Conservation (phyloP, 2,113 vertebrate species). For the Jacana jacana region DNA sequence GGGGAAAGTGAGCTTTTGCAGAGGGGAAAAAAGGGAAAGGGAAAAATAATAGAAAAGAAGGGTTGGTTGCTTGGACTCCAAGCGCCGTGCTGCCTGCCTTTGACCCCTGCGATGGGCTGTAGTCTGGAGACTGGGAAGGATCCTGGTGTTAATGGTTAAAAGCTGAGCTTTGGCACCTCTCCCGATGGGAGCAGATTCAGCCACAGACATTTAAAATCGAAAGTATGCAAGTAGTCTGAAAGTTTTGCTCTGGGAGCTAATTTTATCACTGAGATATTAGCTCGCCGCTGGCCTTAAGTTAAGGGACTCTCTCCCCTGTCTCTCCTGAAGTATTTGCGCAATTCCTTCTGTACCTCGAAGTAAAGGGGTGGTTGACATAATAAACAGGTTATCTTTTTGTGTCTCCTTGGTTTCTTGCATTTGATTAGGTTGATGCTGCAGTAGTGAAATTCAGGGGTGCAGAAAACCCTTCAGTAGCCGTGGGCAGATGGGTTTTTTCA, state of each 20-base stretch:
- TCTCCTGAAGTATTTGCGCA: not conserved
- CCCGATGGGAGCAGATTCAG: not conserved
- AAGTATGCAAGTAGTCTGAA: constrained; percentile 43
- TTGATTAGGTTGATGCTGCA: not conserved
- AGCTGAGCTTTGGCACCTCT: constrained; percentile 15
- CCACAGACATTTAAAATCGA: constrained; percentile 43
- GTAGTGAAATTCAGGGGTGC: not conserved
- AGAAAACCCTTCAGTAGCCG: not conserved
- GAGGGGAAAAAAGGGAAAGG: accelerated
- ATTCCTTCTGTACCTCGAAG: not conserved
- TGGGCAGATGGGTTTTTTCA: not conserved
- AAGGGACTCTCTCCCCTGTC: not conserved
- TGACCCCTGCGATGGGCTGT: not conserved
- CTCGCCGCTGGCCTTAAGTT: not conserved
- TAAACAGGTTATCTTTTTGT: not conserved
- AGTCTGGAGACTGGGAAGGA: not conserved
- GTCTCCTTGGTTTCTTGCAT: not conserved
- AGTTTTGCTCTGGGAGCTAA: constrained; percentile 44
- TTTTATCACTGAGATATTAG: constrained; percentile 49
- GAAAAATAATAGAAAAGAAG: no score
- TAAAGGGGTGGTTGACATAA: not conserved
- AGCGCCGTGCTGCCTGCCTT: not conserved
- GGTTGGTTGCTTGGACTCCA: not conserved
- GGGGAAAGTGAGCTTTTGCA: not conserved
- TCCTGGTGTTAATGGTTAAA: not conserved